phyloP scores from a whole-genome alignment of 2,797 vertebrate species.

The Enteromius thamalakanensis region DNA sequence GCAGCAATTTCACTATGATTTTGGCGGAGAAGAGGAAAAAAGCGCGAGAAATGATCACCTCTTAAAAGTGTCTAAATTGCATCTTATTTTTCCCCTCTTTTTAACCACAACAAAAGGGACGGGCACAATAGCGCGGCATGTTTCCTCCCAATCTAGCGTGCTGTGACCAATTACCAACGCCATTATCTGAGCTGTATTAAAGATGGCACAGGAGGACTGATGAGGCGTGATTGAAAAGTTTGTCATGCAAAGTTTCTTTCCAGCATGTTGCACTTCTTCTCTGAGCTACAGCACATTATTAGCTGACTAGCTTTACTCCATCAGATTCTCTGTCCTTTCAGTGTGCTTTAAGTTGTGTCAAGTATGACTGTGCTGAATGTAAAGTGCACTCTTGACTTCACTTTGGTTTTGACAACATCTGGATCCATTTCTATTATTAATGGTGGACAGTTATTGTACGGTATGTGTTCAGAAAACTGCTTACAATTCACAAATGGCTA shows the following conservation, averaged over 20 bases:
- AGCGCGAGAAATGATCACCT: conserved; percentile 82
- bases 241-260: conserved; percentile 61
- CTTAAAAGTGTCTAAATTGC: conserved; percentile 99
- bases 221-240: conserved; percentile 78
- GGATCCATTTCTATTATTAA: background rate
- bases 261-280: conserved; percentile 8
- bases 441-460: background rate
- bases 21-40: conserved; percentile 68
- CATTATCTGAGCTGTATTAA: conserved; percentile 91
- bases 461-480: background rate
- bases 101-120: conserved; percentile 84
- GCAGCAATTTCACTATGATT: conserved; percentile 96
- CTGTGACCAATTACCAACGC: conserved; percentile 89
- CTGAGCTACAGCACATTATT: background rate
- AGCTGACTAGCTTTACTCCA: conserved; percentile 3
- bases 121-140: conserved; percentile 95
- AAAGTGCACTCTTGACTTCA: background rate
- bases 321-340: background rate
- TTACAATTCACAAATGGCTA: background rate
- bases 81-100: conserved; percentile 93
- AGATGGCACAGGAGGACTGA: conserved; percentile 66
- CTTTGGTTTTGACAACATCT: background rate
- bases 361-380: background rate
- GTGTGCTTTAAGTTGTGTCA: background rate
- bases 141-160: conserved; percentile 81